These are phyloP conservation scores for Parelbella ahira DNA, from an alignment of 2,888 invertebrate species.

Conservation along the genomic window DNA sequence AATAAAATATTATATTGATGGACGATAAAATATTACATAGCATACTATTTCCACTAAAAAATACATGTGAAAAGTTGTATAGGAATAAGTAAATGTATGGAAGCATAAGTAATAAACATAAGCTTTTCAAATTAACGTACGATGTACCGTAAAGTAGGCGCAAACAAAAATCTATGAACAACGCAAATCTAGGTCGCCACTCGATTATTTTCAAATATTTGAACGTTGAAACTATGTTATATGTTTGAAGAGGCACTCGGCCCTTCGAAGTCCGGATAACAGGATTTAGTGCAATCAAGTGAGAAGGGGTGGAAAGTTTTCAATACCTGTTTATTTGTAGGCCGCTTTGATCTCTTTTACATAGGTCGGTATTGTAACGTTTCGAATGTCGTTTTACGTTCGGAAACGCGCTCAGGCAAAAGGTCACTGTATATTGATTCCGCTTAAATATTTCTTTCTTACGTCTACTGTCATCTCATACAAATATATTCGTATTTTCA, in stretches of 20 bases:
- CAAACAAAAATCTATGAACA: not conserved
- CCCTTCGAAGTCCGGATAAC: constrained; percentile 37
- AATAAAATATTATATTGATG: no score
- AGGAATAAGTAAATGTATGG: no score
- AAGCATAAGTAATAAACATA: no score
- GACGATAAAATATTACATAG: no score
- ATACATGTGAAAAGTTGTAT: no score
- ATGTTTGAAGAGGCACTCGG: constrained; percentile 35
- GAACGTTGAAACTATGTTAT: constrained; percentile 34
- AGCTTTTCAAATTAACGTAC: no score
- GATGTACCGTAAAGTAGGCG: no score
- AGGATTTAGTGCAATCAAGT: constrained; percentile 40
- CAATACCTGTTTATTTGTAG: constrained; percentile 37
- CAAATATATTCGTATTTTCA: no score
- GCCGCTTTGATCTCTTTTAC: constrained; percentile 34
- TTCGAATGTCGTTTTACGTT: constrained; percentile 17
- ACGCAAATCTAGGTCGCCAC: constrained; percentile 13
- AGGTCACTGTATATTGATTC: constrained; percentile 7
- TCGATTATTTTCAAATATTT: constrained; percentile 16
- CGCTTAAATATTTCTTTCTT: no score
- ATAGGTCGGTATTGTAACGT: constrained; percentile 22
- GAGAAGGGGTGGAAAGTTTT: constrained; percentile 36
- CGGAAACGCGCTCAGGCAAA: constrained; percentile 3
- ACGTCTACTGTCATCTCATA: no score
- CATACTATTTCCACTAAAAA: no score